These are phyloP conservation scores for Microtus montanus DNA, from an alignment of 2,113 vertebrate species.

Conservation along the genomic window DNA sequence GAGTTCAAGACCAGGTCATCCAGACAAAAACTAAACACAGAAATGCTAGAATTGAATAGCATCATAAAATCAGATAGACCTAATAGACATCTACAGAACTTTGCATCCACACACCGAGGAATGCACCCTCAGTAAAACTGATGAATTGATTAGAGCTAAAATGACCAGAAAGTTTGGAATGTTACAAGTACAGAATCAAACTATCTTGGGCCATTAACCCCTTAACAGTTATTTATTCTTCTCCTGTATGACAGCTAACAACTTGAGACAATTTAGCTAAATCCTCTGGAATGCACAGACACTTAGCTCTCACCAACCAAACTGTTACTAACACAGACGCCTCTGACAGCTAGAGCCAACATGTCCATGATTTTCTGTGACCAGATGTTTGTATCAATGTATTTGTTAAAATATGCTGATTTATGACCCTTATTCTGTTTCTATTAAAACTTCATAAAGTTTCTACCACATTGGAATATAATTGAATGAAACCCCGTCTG, in stretches of 20 bases:
- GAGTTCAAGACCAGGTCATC: background rate
- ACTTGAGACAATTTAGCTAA: background rate
- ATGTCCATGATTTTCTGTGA: background rate
- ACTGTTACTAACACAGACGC: background rate
- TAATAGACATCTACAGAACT: background rate
- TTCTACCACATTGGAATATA: background rate
- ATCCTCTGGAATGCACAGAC: background rate
- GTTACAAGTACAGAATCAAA: background rate
- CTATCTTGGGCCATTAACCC: background rate
- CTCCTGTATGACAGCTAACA: background rate
- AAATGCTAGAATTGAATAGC: background rate
- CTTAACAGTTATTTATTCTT: background rate
- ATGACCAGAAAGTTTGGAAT: background rate
- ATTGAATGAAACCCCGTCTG: background rate
- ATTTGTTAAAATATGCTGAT: background rate
- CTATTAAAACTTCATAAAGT: background rate
- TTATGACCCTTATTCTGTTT: background rate
- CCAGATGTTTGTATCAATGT: background rate
- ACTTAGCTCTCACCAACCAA: background rate
- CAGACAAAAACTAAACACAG: background rate
- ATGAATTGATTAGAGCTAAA: background rate
- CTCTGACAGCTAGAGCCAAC: background rate
- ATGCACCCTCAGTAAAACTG: background rate
- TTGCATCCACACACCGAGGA: background rate
- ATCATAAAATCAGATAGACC: background rate